Base-by-base conservation (phyloP, 1,140 invertebrate species). In the Matsumurasca onukii region DNA sequence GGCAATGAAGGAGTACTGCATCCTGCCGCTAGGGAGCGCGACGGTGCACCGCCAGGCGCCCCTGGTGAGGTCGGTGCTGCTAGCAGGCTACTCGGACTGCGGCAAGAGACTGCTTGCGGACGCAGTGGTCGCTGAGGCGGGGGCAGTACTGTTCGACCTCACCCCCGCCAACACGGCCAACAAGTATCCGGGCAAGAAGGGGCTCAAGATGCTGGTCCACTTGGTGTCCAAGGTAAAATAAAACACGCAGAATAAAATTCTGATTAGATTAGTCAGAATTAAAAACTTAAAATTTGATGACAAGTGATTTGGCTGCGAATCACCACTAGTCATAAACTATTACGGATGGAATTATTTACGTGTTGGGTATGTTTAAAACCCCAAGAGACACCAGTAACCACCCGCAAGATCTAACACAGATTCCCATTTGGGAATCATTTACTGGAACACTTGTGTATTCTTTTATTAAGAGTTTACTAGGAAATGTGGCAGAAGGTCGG, bases 71-170 rank as follows among this genome's bases (percentile, higher is more conserved):
- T 87, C 87, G 0, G 76, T 89, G 25, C 77, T 88, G 49, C 77
- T 91, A 3, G 81, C 80, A 45, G 88, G 89, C 1, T 82, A 86
- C 0, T 75, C 79, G 0, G 3, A 79, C 76, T 64, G 66, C 20
- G 88, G 88, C 1, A 89, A 90, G 75, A 81, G 80, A 29, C 82
- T 84, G 71, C 73, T 90, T 3, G 82, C 84, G 0, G 77, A 88
- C 69, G 83, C 84, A 0, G 80, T 89, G 25, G 87, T 84, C 70
- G 82, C 79, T 9, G 86, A 88, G 77, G 9, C 22, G 0, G 86
- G 86, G 0, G 87, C 88, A 0, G 83, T 85, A 25, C 73, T 90
- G 12, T 84, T 90, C 76, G 86, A 90, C 69, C 75, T 91, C 3
- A 83, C 85, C 5, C 81, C 88, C 1, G 71, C 78, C 5, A 84